Evolutionary conservation across 2,113 vertebrate genomes (phyloP), one percentile per base, ranked within the genome.

Genomic region (Alaudala cheleensis): DNA sequence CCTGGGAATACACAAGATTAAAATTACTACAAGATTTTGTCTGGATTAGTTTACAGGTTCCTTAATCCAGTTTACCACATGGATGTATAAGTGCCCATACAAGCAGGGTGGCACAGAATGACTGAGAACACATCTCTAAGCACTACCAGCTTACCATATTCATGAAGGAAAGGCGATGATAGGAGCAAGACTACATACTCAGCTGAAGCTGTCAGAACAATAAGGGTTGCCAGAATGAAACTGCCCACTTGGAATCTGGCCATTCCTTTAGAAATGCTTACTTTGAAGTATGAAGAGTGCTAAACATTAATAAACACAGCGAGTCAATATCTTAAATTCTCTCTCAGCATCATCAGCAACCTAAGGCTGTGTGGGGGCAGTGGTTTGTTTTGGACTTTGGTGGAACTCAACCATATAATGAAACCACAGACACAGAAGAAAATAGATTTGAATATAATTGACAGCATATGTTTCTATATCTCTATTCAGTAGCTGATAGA

Each of bases 381-480:
- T 49, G 67, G 81, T 74, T 90, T 73, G 40, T 71, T 96, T 93
- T 86, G 80, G 82, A 74, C 79, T 86, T 77, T 19, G 31, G 47
- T 58, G 47, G 79, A 93, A 94, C 74, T 77, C 76, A 88, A 70
- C 28, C 6, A 1, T 44, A 42, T 60, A 71, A 70, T 69, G 93
- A 90, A 93, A 92, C 40, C 69, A 93, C 39, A 94, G 76, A 73
- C 56, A 71, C 14, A 67, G 49, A 81, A 88, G 33, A 76, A 95
- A 96, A 71, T 81, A 80, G 71, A 95, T 90, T 90, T 96, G 82
- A 93, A 70, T 86, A 70, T 88, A 97, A 97, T 50, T 88, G 94
- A 90, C 81, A 97, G 67, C 92, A 88, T 95, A 96, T 88, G 85
- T 93, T 94, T 93, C 81, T 88, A 65, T 86, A 90, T 94, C 92